A percentile compares a stretch with the other conserved stretches of the same genome.
phyloP scores from a whole-genome alignment of 2,113 vertebrate genomes.

The Synchiropus splendidus region DNA sequence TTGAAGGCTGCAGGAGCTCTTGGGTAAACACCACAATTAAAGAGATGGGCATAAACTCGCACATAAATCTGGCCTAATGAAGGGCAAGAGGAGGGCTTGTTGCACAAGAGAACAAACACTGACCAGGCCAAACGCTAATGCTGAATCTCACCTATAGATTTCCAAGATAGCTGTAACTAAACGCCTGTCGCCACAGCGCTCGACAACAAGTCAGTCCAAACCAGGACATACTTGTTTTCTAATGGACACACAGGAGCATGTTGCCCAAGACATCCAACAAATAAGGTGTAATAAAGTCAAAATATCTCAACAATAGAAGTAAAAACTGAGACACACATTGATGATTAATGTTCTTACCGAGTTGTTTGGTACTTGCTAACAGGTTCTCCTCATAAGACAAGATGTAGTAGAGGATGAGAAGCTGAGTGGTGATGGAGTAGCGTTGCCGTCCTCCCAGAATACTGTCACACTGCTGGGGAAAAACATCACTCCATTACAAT shows the following conservation, averaged over 20 bases:
- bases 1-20: conserved; percentile 49
- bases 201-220: conserved; percentile 32
- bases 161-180: conserved; percentile 48
- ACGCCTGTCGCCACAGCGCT: conserved; percentile 15
- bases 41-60: conserved; percentile 49
- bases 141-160: conserved; percentile 47
- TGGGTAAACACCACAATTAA: conserved; percentile 64
- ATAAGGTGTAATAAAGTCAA: no score
- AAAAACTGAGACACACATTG: no score
- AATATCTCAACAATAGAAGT: no score
- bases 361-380: conserved; percentile 84
- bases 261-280: no score
- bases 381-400: conserved; percentile 95
- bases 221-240: conserved; percentile 39
- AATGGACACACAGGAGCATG: no score
- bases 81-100: conserved; percentile 42
- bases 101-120: conserved; percentile 42
- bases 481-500: background rate
- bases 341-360: conserved; percentile 66
- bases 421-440: conserved; percentile 88
- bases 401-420: conserved; percentile 92
- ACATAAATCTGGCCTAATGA: conserved; percentile 57
- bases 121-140: conserved; percentile 38
- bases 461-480: conserved; percentile 66
- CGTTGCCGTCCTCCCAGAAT: conserved; percentile 60